A percentile compares a stretch with the other conserved stretches of the same genome.
These are phyloP conservation scores for Protobothrops mucrosquamatus DNA, from an alignment of 2,113 vertebrate species.

Conservation along the genomic window DNA sequence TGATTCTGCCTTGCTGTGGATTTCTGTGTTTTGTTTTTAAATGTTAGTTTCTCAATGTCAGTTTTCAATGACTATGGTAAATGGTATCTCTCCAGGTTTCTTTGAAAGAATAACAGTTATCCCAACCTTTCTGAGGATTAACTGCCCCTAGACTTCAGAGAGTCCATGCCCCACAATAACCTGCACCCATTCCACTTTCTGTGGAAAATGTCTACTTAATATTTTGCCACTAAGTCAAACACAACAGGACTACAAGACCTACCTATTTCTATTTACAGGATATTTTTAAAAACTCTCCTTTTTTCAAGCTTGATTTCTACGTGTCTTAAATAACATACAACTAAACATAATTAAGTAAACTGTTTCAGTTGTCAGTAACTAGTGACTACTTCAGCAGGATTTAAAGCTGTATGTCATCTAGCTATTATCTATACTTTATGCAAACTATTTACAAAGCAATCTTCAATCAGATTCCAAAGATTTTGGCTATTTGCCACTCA, in stretches of 20 bases:
- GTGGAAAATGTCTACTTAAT: conserved; percentile 13
- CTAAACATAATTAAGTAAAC: conserved; percentile 18
- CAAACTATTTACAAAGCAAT: neutral
- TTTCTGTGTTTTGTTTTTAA: conserved; percentile 23
- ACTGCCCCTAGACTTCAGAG: neutral
- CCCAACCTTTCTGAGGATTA: conserved; percentile 35
- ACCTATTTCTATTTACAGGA: neutral
- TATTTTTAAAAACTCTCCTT: neutral
- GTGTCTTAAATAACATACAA: neutral
- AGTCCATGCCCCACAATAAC: neutral
- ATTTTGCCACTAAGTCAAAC: neutral
- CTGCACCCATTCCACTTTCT: conserved; percentile 36
- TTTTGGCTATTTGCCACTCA: neutral
- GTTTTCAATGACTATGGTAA: conserved; percentile 69
- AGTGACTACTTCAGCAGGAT: neutral
- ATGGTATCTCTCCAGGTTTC: conserved; percentile 52
- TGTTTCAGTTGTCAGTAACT: neutral
- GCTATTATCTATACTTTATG: conserved; percentile 1
- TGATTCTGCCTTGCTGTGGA: neutral
- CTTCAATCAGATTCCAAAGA: conserved; percentile 7
- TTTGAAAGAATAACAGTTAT: conserved; percentile 25
- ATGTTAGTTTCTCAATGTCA: conserved; percentile 48
- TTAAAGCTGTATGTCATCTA: neutral
- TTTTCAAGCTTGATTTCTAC: neutral
- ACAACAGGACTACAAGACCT: neutral